phyloP scores from a whole-genome alignment of 2,797 vertebrate genomes.

The Ceryle rudis region DNA sequence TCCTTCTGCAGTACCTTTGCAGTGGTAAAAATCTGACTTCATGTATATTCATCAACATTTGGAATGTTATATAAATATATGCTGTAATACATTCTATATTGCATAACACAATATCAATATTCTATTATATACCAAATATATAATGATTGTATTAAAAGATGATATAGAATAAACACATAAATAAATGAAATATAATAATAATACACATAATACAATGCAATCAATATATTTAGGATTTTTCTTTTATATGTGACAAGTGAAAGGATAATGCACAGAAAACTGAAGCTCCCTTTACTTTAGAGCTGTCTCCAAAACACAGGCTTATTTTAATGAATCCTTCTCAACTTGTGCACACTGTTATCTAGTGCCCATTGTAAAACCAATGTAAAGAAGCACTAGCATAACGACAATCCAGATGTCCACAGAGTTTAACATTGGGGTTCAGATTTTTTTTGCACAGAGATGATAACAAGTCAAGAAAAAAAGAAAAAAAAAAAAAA shows the following conservation, averaged over 20 bases:
- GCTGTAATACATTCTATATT: neutral
- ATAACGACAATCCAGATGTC: neutral
- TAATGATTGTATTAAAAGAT: neutral
- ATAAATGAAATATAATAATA: neutral
- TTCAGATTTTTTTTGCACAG: neutral
- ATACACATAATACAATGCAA: neutral
- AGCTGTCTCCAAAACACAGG: neutral
- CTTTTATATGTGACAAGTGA: neutral
- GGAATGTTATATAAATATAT: neutral
- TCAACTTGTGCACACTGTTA: neutral
- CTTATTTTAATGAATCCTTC: neutral
- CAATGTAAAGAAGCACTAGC: neutral
- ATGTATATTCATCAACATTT: neutral
- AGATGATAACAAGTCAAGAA: neutral
- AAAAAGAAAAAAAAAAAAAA: neutral
- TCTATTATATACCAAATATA: neutral
- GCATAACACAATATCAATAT: neutral
- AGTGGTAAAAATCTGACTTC: neutral
- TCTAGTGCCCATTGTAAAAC: neutral
- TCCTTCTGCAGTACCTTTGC: neutral
- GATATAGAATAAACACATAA: neutral
- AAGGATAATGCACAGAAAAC: neutral
- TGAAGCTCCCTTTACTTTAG: neutral
- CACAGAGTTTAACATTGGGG: neutral
- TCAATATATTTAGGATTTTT: neutral